Evolutionary conservation across 1,140 invertebrate species (phyloP).

Genomic region (Saccostrea glomerata): DNA sequence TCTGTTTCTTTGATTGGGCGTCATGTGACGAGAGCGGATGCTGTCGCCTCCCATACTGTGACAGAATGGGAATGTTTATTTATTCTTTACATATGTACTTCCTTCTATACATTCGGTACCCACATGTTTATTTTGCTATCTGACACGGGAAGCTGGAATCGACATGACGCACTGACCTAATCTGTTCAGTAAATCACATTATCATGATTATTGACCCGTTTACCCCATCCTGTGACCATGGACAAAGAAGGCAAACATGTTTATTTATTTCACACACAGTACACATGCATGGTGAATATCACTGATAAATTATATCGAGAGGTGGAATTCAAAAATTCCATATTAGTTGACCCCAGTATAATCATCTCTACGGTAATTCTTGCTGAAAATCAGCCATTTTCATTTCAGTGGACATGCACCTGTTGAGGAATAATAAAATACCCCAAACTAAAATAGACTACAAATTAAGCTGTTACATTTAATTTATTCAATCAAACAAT

Average conservation of each 20-base stretch:
- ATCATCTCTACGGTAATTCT: too few species aligned
- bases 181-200: neutral
- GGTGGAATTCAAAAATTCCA: too few species aligned
- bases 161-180: neutral
- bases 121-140: slow-evolving; percentile 7
- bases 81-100: slow-evolving; percentile 8
- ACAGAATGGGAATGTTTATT: neutral
- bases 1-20: neutral
- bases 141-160: neutral
- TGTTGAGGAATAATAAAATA: too few species aligned
- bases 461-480: too few species aligned
- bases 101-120: slow-evolving; percentile 1
- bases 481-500: neutral
- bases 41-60: neutral
- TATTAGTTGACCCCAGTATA: too few species aligned
- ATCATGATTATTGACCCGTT: neutral
- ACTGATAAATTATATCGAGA: too few species aligned
- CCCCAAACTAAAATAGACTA: too few species aligned
- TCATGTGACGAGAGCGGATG: neutral
- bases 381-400: too few species aligned
- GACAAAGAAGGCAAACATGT: slow-evolving; percentile 5
- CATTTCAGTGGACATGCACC: too few species aligned
- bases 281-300: too few species aligned
- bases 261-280: too few species aligned
- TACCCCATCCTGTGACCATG: neutral